Base-by-base conservation (phyloP, 1,140 invertebrate species). In the Conus betulinus region DNA sequence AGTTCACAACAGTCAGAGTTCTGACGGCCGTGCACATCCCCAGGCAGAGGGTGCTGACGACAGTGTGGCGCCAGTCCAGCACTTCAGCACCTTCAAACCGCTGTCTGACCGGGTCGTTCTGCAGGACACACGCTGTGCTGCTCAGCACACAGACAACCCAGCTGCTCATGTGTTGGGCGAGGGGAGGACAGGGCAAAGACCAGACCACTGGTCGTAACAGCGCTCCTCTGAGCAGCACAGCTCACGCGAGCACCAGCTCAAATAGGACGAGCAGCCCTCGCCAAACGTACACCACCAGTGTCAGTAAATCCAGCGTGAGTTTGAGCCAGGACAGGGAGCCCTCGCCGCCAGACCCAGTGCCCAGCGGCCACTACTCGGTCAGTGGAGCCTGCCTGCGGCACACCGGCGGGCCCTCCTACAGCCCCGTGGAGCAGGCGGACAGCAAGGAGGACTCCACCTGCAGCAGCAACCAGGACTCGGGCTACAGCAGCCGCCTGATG, bases 401-500 rank as follows among this genome's bases (percentile, higher is more conserved):
- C 84, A 79, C 85, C 23, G 53, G 57, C 63, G 15, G 67, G 8
- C 8, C 87, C 1, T 83, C 82, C 39, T 89, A 87, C 76, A 89
- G 87, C 57, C 86, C 89, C 7, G 76, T 55, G 13, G 86, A 55
- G 17, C 67, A 67, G n/a, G 39, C 27, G 13, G 88, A 57, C 60
- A 89, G 88, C 78, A 92, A 92, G 87, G 90, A 94, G 87, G 93
- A 94, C 84, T 93, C 92, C 27, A 91, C 91, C 0, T 91, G 91
- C 60, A 93, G 94, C 89, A 95, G 94, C 87, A 95, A 95, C 87
- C 94, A 93, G n/a, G 94, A 95, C 81, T 94, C 93, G 27, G 94
- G 94, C 13, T 95, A 95, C 87, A 94, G 93, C 87, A 94, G 94
- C 89, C 86, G 90, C 20, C 52, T 81, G 79, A 53, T 82, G 39